A percentile compares a stretch with the other conserved stretches of the same genome.
These are phyloP conservation scores for Cheilinus undulatus DNA, from an alignment of 2,113 vertebrate genomes.

Conservation along the genomic window DNA sequence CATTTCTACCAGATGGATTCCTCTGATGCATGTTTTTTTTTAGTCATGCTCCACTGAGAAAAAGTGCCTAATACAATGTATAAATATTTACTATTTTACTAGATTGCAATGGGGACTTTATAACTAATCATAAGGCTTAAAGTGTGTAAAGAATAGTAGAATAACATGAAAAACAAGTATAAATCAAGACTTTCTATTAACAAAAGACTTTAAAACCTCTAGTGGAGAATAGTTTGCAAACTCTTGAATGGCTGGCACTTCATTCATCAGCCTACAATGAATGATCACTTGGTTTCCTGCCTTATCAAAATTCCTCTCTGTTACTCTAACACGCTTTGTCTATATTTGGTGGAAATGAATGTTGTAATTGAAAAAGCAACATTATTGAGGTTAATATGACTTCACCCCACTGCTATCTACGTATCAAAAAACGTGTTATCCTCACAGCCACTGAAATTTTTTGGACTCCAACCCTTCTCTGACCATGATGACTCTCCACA, in stretches of 20 bases:
- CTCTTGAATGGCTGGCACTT: constrained; percentile 31
- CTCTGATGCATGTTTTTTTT: too few relatives aligned
- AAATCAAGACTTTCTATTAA: too few relatives aligned
- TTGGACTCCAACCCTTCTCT: constrained; percentile 43
- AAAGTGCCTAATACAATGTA: too few relatives aligned
- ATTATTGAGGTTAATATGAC: constrained; percentile 58
- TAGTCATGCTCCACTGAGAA: too few relatives aligned
- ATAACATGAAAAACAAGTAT: too few relatives aligned
- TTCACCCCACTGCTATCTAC: constrained; percentile 63
- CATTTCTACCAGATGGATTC: too few relatives aligned
- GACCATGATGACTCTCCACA: constrained; percentile 63
- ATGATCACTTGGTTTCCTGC: constrained; percentile 29
- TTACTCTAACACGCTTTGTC: constrained; percentile 47
- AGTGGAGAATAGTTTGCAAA: constrained; percentile 5
- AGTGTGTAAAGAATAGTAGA: too few relatives aligned
- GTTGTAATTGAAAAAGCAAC: constrained; percentile 53
- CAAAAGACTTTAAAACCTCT: not conserved
- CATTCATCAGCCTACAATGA: constrained; percentile 31
- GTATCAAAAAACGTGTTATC: constrained; percentile 60
- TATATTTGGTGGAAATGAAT: constrained; percentile 66
- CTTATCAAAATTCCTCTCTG: constrained; percentile 55
- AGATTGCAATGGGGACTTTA: too few relatives aligned
- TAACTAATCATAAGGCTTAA: too few relatives aligned
- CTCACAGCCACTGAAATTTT: constrained; percentile 48
- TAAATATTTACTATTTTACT: too few relatives aligned